A percentile compares a stretch with the other conserved stretches of the same genome.
These are phyloP conservation scores for Sigmodon hispidus DNA, from an alignment of 2,113 vertebrate species.

Conservation along the genomic window DNA sequence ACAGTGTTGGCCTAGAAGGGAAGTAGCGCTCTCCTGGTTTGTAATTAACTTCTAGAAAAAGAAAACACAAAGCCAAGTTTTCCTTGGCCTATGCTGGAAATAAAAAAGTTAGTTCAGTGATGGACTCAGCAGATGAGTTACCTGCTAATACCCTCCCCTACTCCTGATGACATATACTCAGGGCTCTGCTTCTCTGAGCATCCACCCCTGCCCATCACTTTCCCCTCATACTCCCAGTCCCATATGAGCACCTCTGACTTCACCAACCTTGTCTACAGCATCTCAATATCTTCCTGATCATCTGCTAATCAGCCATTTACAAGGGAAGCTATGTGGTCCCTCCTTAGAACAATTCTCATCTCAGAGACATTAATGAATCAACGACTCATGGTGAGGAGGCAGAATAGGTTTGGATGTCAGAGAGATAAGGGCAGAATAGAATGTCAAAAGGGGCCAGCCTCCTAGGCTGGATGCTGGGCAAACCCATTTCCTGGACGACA, in stretches of 20 bases:
- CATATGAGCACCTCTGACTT: neutral
- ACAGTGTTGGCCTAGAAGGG: neutral
- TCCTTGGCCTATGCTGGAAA: slow-evolving; percentile 45
- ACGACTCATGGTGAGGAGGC: slow-evolving; percentile 41
- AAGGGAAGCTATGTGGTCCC: slow-evolving; percentile 17
- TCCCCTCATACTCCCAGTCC: neutral
- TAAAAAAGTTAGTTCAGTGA: neutral
- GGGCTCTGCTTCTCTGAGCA: neutral
- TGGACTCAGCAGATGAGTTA: neutral
- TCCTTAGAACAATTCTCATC: slow-evolving; percentile 48
- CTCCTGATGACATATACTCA: neutral
- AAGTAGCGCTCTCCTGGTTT: neutral
- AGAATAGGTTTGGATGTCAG: neutral
- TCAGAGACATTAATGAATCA: slow-evolving; percentile 62
- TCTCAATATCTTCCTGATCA: slow-evolving; percentile 43
- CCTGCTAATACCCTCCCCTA: neutral
- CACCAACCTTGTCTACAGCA: neutral
- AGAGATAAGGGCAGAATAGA: neutral
- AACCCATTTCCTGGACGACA: neutral
- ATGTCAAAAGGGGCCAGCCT: neutral
- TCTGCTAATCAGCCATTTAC: slow-evolving; percentile 59
- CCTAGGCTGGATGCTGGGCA: neutral
- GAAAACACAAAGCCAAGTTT: neutral
- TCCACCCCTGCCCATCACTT: neutral
- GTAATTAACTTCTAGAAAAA: slow-evolving; percentile 48